Evolutionary conservation across 2,888 invertebrate species (phyloP), one percentile per base, ranked within the genome.

Genomic region (Pandemis cinnamomeana): DNA sequence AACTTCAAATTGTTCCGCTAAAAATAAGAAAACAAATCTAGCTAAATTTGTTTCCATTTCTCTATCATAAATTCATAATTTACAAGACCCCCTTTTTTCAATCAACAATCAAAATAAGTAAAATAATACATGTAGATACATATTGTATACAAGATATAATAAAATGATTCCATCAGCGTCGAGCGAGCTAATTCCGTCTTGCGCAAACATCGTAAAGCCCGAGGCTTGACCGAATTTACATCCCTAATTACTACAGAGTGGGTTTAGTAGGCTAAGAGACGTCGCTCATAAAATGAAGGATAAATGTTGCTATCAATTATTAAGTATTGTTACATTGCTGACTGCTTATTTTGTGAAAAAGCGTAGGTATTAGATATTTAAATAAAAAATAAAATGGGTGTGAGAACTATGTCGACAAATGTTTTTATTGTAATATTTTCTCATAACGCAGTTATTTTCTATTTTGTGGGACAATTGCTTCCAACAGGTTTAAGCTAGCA

Each of bases 241-340:
- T 86, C 79, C 80, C 82, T 87, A 89, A 90, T 90, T 89, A 87
- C 85, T 77, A 78, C 82, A 80, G 80, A 80, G 79, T 75, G 82
- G 81, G 80, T 74, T 80, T 82, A 80, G 76, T 87, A 88, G 86
- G 60, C 82, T 42, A 78, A 82, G 89, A 90, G 89, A 78, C 76
- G n/a, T 75, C 74, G 76, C 5, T n/a, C 20, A n/a, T 42, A 48
- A 48, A 48, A 10, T 7, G 46, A 13, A 46, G 20, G 27, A 41
- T 7, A n/a, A 42, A 8, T 15, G 55, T 46, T 13, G 11, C 10
- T 46, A 46, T 11, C 27, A 36, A 36, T 36, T 36, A 36, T 46
- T 46, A 10, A 46, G 46, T 11, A 10, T 11, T 11, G 11, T 46
- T 3, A 46, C 46, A 46, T 46, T 11, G 11, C 11, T 11, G 46